These are phyloP conservation scores for Rhagonycha fulva DNA, from an alignment of 2,888 invertebrate genomes.

Conservation along the genomic window DNA sequence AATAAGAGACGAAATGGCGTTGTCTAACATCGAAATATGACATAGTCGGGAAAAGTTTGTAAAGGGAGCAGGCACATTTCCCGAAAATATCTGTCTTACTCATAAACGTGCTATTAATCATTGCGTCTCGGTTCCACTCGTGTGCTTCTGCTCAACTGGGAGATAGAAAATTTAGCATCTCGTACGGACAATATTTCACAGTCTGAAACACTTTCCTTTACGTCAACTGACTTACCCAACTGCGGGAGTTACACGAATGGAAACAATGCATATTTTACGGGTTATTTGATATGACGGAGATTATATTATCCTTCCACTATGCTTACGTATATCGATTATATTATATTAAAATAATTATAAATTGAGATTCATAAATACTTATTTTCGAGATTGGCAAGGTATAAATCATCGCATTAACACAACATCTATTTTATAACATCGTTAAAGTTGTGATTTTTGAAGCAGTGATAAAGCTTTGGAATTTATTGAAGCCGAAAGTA, in stretches of 20 bases:
- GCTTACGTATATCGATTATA: conserved; percentile 1
- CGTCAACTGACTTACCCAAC: conserved; percentile 33
- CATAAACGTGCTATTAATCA: conserved; percentile 45
- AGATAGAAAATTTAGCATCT: conserved; percentile 51
- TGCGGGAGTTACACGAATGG: conserved; percentile 29
- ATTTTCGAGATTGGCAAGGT: conserved; percentile 31
- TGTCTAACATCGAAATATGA: conserved; percentile 44
- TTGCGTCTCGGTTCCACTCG: conserved; percentile 47
- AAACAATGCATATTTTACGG: conserved; percentile 31
- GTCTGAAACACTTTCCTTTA: conserved; percentile 48
- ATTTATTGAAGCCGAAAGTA: conserved; percentile 49
- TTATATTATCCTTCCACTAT: conserved; percentile 9
- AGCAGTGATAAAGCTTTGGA: conserved; percentile 47
- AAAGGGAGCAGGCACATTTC: conserved; percentile 34
- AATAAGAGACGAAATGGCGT: conserved; percentile 44
- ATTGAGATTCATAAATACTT: conserved; percentile 7
- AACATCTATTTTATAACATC: conserved; percentile 49
- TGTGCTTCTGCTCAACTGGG: conserved; percentile 43
- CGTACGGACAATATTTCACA: conserved; percentile 51
- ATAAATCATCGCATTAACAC: conserved; percentile 35
- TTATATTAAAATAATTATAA: conserved; percentile 1
- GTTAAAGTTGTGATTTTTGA: conserved; percentile 44
- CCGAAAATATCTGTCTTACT: conserved; percentile 42
- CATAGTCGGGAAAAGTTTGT: conserved; percentile 33
- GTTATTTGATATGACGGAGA: conserved; percentile 26